These are phyloP conservation scores for Creontiades dilutus DNA, from an alignment of 2,888 invertebrate genomes.

Conservation along the genomic window DNA sequence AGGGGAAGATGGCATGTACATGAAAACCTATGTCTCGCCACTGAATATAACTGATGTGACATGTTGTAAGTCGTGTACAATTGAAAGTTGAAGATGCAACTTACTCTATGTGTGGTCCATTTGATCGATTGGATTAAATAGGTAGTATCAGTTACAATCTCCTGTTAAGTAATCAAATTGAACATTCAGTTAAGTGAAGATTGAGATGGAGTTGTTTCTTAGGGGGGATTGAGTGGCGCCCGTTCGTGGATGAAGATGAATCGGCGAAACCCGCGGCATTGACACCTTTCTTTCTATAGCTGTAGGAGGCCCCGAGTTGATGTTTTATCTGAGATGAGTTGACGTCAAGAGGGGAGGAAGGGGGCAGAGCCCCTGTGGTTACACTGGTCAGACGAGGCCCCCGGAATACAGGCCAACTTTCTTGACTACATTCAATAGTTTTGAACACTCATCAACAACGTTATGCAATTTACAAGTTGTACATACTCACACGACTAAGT, in stretches of 20 bases:
- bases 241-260: background rate
- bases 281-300: conserved; percentile 26
- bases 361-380: background rate
- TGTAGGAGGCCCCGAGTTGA: background rate
- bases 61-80: no score
- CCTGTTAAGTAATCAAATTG: background rate
- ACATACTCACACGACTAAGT: no score
- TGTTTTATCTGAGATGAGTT: background rate
- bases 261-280: conserved; percentile 19
- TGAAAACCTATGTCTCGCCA: no score
- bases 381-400: background rate
- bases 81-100: no score
- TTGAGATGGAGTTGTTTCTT: background rate
- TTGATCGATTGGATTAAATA: no score
- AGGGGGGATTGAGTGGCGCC: background rate
- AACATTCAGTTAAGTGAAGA: background rate
- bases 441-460: no score
- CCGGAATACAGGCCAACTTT: background rate
- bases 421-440: no score
- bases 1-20: no score
- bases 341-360: background rate
- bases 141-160: no score
- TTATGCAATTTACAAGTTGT: no score
- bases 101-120: no score
- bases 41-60: no score